Conservation (phyloP, 2,888 invertebrate genomes). For the Heterodera filipjevi region DNA sequence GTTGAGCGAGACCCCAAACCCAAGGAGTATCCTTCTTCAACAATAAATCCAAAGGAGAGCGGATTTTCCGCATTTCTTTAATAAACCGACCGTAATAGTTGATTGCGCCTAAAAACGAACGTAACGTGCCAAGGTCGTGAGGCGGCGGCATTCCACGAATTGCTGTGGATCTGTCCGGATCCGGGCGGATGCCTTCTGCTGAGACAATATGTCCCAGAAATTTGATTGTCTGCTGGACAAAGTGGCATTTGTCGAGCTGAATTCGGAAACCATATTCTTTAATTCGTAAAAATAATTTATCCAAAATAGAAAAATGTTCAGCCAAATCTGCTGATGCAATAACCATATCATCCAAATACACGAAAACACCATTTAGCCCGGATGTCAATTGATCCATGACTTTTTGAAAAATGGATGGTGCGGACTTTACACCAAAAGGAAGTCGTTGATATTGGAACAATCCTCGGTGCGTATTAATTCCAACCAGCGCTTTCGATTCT, state of each 20-base stretch:
- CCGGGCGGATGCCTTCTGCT: not conserved
- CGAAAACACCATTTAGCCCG: constrained; percentile 35
- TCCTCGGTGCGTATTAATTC: too few relatives aligned
- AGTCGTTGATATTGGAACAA: too few relatives aligned
- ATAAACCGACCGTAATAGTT: constrained; percentile 41
- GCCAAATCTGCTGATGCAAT: constrained; percentile 8
- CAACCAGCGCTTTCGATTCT: constrained; percentile 31
- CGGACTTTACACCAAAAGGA: too few relatives aligned
- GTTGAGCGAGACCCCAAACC: constrained; percentile 40
- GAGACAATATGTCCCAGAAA: constrained; percentile 41
- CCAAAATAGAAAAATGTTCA: not conserved
- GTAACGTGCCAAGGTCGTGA: constrained; percentile 24
- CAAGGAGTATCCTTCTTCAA: constrained; percentile 36
- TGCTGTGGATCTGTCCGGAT: not conserved
- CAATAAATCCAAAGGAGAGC: constrained; percentile 49
- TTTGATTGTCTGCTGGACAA: not conserved
- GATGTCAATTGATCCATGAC: constrained; percentile 44
- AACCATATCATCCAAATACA: constrained; percentile 48
- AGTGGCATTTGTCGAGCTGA: constrained; percentile 24
- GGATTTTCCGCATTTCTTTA: constrained; percentile 24
- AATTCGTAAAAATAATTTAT: not conserved
- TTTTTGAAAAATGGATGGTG: too few relatives aligned
- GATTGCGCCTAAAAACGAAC: constrained; percentile 32
- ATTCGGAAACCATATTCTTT: constrained; percentile 13
- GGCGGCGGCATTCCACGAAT: constrained; percentile 28